Percentiles rank a stretch among this genome's conserved stretches.
Conservation (phyloP, 2,888 invertebrate species). For the Macroteleia sp. region DNA sequence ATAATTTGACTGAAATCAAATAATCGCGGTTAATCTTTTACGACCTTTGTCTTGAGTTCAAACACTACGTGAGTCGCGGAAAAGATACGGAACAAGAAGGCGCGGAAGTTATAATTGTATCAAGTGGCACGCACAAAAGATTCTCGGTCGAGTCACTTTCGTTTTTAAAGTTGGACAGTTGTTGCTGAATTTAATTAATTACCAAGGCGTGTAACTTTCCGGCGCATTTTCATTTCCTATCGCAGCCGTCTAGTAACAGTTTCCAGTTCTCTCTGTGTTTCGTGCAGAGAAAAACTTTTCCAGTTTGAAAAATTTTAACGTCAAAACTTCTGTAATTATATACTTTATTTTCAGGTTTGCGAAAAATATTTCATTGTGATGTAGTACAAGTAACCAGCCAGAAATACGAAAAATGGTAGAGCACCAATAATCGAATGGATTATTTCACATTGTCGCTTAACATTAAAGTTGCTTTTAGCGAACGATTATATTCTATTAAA, state of each 20-base stretch:
- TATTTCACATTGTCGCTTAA: slow-evolving; percentile 29
- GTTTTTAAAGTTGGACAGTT: slow-evolving; percentile 58
- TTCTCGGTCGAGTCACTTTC: slow-evolving; percentile 55
- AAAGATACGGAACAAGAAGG: slow-evolving; percentile 3
- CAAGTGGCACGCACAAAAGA: slow-evolving; percentile 52
- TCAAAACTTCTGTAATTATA: slow-evolving; percentile 56
- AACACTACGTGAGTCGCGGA: not conserved
- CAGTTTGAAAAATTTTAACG: slow-evolving; percentile 40
- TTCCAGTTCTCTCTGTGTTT: slow-evolving; percentile 8
- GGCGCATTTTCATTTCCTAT: slow-evolving; percentile 51
- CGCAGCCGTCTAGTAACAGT: slow-evolving; percentile 35
- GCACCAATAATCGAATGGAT: slow-evolving; percentile 23
- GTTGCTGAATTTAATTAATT: slow-evolving; percentile 57
- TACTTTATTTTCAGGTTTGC: slow-evolving; percentile 44
- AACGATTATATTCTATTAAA: not conserved
- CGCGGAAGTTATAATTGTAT: slow-evolving; percentile 50
- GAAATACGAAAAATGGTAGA: slow-evolving; percentile 12
- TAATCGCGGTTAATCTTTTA: slow-evolving; percentile 5
- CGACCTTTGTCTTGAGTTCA: slow-evolving; percentile 3
- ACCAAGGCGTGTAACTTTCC: slow-evolving; percentile 44
- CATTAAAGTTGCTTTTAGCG: not conserved
- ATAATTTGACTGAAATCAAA: not conserved
- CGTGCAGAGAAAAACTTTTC: slow-evolving; percentile 22
- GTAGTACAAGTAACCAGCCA: slow-evolving; percentile 10
- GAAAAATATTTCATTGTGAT: slow-evolving; percentile 46